Evolutionary conservation across 2,888 invertebrate genomes (phyloP).

Genomic region (Spilarctia lutea): DNA sequence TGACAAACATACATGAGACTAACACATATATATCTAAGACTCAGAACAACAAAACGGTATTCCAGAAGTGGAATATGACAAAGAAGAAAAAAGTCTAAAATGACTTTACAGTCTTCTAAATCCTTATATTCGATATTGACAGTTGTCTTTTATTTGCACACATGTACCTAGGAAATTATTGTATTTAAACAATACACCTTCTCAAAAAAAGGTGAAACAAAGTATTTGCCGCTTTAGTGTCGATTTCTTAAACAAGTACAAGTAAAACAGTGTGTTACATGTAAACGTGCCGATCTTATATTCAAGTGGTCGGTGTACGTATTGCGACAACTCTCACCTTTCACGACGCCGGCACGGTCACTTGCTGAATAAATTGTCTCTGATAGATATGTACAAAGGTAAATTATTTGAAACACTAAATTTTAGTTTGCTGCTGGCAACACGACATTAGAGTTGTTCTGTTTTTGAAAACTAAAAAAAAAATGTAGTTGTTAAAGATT

Average conservation of each 20-base stretch:
- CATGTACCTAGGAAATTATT: not conserved
- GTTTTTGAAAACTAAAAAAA: not conserved
- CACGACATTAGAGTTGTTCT: not conserved
- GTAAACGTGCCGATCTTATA: constrained; percentile 40
- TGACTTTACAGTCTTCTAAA: not conserved
- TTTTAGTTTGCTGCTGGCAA: constrained; percentile 12
- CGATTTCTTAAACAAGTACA: constrained; percentile 9
- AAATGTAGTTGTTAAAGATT: not conserved
- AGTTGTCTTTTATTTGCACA: not conserved
- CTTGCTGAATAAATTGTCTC: constrained; percentile 71
- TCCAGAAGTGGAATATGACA: not conserved
- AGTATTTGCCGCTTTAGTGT: not conserved
- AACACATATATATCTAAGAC: not conserved
- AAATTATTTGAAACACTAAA: constrained; percentile 63
- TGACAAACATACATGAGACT: too few species aligned
- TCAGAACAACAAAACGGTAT: not conserved
- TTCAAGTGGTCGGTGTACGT: constrained; percentile 48
- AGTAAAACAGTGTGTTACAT: constrained; percentile 42
- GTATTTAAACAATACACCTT: not conserved
- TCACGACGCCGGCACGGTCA: constrained; percentile 59
- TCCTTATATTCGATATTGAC: not conserved
- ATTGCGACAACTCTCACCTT: constrained; percentile 58
- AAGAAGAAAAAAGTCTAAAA: not conserved
- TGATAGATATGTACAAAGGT: constrained; percentile 72
- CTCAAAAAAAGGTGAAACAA: not conserved